Conservation (phyloP, 1,140 invertebrate genomes). For the Colletes latitarsis region DNA sequence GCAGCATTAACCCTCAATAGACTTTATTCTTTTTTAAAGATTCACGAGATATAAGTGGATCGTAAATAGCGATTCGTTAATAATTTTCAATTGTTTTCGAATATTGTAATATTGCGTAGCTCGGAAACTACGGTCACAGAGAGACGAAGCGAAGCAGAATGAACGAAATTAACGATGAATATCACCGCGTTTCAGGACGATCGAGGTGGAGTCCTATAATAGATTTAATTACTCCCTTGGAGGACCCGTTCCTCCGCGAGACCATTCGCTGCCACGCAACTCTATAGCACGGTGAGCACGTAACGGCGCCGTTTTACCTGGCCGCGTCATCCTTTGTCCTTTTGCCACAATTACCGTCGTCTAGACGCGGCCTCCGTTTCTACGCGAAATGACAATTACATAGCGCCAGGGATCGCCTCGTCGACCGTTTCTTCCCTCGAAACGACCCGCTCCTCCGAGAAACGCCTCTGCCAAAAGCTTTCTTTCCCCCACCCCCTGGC, state of each 20-base stretch:
- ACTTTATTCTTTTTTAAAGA: too few species aligned
- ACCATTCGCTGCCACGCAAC: slow-evolving; percentile 3
- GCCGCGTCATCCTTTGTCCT: slow-evolving; percentile 57
- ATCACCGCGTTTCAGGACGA: slow-evolving; percentile 9
- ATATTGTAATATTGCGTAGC: too few species aligned
- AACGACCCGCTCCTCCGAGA: slow-evolving; percentile 18
- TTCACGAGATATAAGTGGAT: too few species aligned
- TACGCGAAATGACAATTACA: slow-evolving; percentile 67
- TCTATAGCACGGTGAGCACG: slow-evolving; percentile 10
- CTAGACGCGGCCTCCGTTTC: slow-evolving; percentile 62
- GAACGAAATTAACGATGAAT: slow-evolving; percentile 45
- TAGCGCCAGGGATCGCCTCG: slow-evolving; percentile 41
- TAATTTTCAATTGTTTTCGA: not conserved
- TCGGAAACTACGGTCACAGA: too few species aligned
- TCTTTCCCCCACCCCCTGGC: not conserved
- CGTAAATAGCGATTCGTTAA: too few species aligned
- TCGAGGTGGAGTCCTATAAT: slow-evolving; percentile 41
- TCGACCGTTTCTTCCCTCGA: slow-evolving; percentile 42
- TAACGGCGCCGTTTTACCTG: slow-evolving; percentile 57
- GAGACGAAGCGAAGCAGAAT: not conserved
- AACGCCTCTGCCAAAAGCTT: slow-evolving; percentile 19
- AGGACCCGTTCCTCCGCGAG: not conserved
- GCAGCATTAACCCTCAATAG: too few species aligned
- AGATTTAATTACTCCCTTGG: slow-evolving; percentile 59
- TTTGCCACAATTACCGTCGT: slow-evolving; percentile 66